Base-by-base conservation (phyloP, 2,797 vertebrate species). In the Leuciscus waleckii region DNA sequence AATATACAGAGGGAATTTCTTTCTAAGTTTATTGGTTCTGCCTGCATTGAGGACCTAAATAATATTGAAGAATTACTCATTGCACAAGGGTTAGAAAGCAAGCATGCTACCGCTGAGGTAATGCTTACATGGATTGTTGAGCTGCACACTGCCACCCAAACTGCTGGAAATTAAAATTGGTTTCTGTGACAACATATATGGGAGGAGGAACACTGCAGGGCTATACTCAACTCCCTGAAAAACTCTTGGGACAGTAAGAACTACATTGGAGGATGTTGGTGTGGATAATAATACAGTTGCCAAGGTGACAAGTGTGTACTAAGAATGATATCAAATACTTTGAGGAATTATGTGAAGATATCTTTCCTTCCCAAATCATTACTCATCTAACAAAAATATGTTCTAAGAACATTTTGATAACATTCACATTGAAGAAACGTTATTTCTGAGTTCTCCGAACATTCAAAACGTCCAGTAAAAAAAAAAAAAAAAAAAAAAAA, bases 41-140 rank as follows among this genome's bases (percentile, higher is more conserved):
- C 88, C 87, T 89, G 89, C 81, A 74, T 82, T 9, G 67, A 87
- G 89, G 89, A 90, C 43, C 90, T 87, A 74, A 90, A 89, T 83
- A 85, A 90, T 88, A 92, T 90, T 90, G 90, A 89, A 90, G 94
- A 92, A 91, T 89, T 86, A 91, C 92, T 93, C 89, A 89, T 91
- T 91, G 90, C 91, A 91, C 90, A 56, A 89, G 90, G 90, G 90
- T 89, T 81, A 90, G 92, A 91, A 89, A 88, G 88, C 81, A 87
- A 86, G 88, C 91, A 88, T 81, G 91, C 93, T 93, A 92, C 92
- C 87, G 85, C 63, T 94, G 94, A 95, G 89, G 93, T 93, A 93
- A 94, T 93, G 87, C 88, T 90, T 92, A 88, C 87, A 88, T 83
- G 88, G 91, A 93, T 91, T 93, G 90, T 86, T 32, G 29, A 75